phyloP scores from a whole-genome alignment of 2,797 vertebrate genomes.

The Mus caroli region DNA sequence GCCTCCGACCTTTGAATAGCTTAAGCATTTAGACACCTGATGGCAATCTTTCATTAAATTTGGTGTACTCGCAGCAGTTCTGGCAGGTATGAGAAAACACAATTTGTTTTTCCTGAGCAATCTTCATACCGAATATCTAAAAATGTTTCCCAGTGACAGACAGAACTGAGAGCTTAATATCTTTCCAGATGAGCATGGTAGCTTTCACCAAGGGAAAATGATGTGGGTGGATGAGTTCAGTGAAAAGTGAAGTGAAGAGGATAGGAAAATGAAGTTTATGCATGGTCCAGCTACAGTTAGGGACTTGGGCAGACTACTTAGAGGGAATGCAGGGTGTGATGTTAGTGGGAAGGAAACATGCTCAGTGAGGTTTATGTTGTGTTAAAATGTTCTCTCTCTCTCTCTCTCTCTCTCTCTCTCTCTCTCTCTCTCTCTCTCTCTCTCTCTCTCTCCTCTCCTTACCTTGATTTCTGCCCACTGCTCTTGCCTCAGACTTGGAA shows the following conservation, averaged over 20 bases:
- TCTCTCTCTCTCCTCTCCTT: neutral
- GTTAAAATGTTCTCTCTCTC: conserved; percentile 82
- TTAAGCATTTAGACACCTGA: conserved; percentile 88
- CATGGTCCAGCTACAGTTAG: conserved; percentile 61
- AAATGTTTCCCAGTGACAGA: conserved; percentile 63
- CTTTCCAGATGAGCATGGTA: conserved; percentile 63
- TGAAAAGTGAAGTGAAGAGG: conserved; percentile 65
- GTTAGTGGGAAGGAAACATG: conserved; percentile 77
- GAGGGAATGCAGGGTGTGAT: conserved; percentile 69
- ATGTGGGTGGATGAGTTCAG: conserved; percentile 59
- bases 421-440: neutral
- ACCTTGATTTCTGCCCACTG: conserved; percentile 26
- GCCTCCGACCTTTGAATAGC: conserved; percentile 75
- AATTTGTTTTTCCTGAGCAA: conserved; percentile 72
- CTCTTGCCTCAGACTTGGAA: conserved; percentile 43
- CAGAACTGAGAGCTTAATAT: conserved; percentile 61
- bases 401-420: no score
- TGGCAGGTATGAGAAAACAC: conserved; percentile 69
- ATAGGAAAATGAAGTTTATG: conserved; percentile 66
- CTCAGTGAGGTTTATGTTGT: conserved; percentile 81
- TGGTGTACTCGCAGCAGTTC: conserved; percentile 76
- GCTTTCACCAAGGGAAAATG: conserved; percentile 67
- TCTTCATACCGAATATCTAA: conserved; percentile 69
- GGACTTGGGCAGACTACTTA: conserved; percentile 70
- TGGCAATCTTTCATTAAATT: conserved; percentile 90